Evolutionary conservation across 2,113 vertebrate species (phyloP).

Genomic region (Rhineura floridana): DNA sequence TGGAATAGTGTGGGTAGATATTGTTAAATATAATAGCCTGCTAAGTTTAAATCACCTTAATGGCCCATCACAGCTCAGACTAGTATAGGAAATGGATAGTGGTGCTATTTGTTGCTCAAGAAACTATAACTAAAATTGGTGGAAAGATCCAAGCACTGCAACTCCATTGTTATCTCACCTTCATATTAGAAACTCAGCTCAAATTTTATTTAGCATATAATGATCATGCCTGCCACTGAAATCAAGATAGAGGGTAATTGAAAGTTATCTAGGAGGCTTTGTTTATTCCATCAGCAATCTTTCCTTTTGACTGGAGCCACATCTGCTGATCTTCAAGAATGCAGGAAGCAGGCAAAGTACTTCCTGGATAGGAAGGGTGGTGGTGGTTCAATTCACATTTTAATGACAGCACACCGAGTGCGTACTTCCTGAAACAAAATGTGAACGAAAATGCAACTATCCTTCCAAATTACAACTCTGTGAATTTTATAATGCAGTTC

Average conservation of each 20-base stretch:
- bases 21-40: constrained; percentile 47
- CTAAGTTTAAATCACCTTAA: constrained; percentile 51
- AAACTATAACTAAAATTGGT: constrained; percentile 38
- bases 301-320: background rate
- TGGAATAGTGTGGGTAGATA: constrained; percentile 15
- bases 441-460: too few species aligned
- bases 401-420: too few species aligned
- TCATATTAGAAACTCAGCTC: constrained; percentile 34
- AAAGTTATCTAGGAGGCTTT: background rate
- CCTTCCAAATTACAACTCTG: too few species aligned
- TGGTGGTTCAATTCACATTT: too few species aligned
- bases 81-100: constrained; percentile 39
- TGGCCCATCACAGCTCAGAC: constrained; percentile 27
- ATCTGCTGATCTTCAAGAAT: background rate
- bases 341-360: background rate
- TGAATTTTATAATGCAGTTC: too few species aligned
- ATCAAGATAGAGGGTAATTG: background rate
- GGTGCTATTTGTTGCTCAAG: background rate
- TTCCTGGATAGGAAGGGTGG: background rate
- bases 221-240: background rate
- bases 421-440: too few species aligned
- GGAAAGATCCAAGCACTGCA: constrained; percentile 28
- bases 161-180: constrained; percentile 40
- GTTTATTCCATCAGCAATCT: constrained; percentile 13
- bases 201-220: constrained; percentile 33